Conservation (phyloP, 2,797 vertebrate species). For the Sebastiscus albofasciatus region DNA sequence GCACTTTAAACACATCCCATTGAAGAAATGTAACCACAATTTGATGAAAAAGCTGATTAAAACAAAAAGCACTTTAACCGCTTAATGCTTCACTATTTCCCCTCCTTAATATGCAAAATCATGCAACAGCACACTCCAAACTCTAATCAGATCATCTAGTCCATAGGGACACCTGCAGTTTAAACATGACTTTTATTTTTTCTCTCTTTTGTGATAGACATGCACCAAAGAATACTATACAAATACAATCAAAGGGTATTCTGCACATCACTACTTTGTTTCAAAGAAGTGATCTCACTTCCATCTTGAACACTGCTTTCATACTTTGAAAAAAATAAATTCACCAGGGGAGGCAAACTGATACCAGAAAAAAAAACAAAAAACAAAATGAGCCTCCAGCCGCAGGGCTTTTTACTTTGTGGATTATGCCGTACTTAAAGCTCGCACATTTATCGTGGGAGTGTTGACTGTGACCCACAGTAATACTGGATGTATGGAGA, state of each 20-base stretch:
- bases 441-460: conserved; percentile 39
- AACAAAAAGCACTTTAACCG: background rate
- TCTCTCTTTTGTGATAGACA: background rate
- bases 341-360: background rate
- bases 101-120: conserved; percentile 2
- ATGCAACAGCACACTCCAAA: conserved; percentile 5
- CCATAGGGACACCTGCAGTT: background rate
- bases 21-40: background rate
- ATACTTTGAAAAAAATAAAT: background rate
- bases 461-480: conserved; percentile 50
- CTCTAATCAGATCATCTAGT: conserved; percentile 6
- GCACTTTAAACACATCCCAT: background rate
- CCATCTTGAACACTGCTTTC: background rate
- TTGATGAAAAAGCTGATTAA: conserved; percentile 12
- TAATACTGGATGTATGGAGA: conserved; percentile 49
- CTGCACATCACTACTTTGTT: background rate
- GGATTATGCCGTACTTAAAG: conserved; percentile 46
- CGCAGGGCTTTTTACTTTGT: conserved; percentile 23
- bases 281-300: background rate
- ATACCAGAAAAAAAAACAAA: background rate
- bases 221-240: background rate
- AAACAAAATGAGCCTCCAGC: conserved; percentile 10
- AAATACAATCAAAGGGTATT: background rate
- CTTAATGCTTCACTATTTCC: background rate
- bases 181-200: background rate